Evolutionary conservation across 2,797 vertebrate genomes (phyloP).

Genomic region (Thaleichthys pacificus): DNA sequence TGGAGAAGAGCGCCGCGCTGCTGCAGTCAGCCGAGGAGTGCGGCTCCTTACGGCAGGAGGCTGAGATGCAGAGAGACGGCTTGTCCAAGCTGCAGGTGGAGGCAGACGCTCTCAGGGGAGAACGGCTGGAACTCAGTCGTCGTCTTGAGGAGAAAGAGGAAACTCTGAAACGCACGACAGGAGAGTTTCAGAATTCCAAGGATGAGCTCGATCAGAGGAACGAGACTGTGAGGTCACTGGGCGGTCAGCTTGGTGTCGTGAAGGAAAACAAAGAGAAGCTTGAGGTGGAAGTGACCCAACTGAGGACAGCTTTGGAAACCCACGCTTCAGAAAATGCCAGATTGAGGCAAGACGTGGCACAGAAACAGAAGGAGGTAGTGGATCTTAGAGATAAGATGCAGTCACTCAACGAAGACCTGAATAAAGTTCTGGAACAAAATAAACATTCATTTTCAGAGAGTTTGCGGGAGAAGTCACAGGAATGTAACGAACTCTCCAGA

Average conservation of each 20-base stretch:
- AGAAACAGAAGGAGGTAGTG: conserved; percentile 41
- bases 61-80: conserved; percentile 53
- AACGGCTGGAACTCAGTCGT: conserved; percentile 52
- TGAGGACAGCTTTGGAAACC: conserved; percentile 61
- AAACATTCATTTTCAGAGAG: conserved; percentile 41
- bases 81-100: conserved; percentile 63
- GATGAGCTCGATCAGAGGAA: conserved; percentile 71
- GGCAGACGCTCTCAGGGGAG: conserved; percentile 60
- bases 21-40: conserved; percentile 72
- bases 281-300: conserved; percentile 64
- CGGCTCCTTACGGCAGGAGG: conserved; percentile 54
- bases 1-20: conserved; percentile 68
- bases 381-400: conserved; percentile 41
- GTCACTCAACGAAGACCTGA: conserved; percentile 58
- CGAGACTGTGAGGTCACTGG: conserved; percentile 66
- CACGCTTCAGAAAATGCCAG: conserved; percentile 59
- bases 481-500: conserved; percentile 70
- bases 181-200: conserved; percentile 64
- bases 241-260: conserved; percentile 67
- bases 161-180: conserved; percentile 44
- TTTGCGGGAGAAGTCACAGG: conserved; percentile 75
- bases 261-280: conserved; percentile 66
- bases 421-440: conserved; percentile 64
- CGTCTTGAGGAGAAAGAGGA: conserved; percentile 68
- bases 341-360: conserved; percentile 59